Percentiles rank a stretch among this genome's conserved stretches.
phyloP scores from a whole-genome alignment of 2,113 vertebrate genomes.

The Amia ocellicauda region DNA sequence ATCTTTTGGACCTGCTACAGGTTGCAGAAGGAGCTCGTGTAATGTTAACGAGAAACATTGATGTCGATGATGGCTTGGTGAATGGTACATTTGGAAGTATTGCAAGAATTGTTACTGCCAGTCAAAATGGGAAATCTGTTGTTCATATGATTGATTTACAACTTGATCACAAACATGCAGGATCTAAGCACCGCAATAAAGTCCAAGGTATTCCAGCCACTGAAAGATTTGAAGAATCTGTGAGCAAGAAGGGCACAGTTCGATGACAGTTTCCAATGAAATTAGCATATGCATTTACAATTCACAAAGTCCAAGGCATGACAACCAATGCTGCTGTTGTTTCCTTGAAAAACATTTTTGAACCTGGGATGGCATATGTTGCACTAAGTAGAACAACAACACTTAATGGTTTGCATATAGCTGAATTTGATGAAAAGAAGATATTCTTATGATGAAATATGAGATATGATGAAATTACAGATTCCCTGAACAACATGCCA shows the following conservation, averaged over 20 bases:
- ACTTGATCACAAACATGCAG: constrained; percentile 10
- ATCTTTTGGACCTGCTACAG: background rate
- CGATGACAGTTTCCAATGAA: constrained; percentile 15
- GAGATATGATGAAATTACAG: too few species aligned
- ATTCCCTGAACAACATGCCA: too few species aligned
- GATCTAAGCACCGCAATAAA: background rate
- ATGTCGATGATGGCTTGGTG: background rate
- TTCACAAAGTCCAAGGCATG: constrained; percentile 1
- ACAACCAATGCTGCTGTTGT: too few species aligned
- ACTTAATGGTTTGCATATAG: too few species aligned
- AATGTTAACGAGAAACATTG: constrained; percentile 11
- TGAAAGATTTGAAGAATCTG: constrained; percentile 20
- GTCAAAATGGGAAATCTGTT: background rate
- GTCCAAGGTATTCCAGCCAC: background rate
- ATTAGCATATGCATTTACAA: background rate
- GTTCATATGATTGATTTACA: background rate
- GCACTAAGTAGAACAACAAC: too few species aligned
- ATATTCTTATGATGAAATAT: too few species aligned
- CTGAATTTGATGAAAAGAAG: too few species aligned
- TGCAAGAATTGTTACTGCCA: background rate
- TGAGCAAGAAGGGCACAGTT: constrained; percentile 14
- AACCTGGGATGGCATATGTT: too few species aligned
- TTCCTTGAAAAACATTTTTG: too few species aligned
- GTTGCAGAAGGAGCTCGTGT: background rate
- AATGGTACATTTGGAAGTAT: constrained; percentile 10